Evolutionary conservation across 2,113 vertebrate genomes (phyloP).

Genomic region (Poeciliopsis turrubarensis): DNA sequence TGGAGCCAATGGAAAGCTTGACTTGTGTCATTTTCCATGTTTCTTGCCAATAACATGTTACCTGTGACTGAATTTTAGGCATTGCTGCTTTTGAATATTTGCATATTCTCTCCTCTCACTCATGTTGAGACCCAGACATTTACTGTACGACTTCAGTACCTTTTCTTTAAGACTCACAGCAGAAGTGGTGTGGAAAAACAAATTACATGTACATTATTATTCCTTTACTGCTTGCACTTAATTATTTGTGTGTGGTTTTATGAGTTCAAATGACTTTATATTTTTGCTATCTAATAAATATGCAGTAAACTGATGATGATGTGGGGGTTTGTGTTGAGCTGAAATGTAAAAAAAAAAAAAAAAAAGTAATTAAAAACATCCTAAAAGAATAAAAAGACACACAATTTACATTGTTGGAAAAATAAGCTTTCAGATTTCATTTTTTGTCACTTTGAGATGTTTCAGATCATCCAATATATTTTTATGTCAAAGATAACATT

Average conservation of each 20-base stretch:
- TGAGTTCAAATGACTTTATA: slow-evolving; percentile 21
- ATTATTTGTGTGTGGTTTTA: not conserved
- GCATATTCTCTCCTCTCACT: no score
- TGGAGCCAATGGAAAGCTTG: no score
- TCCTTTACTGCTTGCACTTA: not conserved
- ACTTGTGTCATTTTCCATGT: no score
- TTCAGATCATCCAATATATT: no score
- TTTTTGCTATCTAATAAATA: slow-evolving; percentile 49
- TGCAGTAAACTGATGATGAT: not conserved
- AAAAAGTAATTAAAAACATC: no score
- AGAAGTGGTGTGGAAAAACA: not conserved
- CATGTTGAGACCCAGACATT: no score
- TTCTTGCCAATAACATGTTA: no score
- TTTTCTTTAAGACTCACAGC: not conserved
- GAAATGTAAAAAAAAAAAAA: not conserved
- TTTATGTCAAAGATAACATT: no score
- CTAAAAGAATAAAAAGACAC: not conserved
- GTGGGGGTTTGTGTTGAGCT: not conserved
- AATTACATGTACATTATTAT: slow-evolving; percentile 3
- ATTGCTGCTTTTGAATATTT: no score
- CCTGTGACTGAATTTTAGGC: no score
- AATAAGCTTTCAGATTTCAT: not conserved
- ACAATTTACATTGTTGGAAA: not conserved
- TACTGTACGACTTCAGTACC: no score
- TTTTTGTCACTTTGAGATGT: no score